Conservation (phyloP, 1,140 invertebrate species). For the Leptopilina clavipes region DNA sequence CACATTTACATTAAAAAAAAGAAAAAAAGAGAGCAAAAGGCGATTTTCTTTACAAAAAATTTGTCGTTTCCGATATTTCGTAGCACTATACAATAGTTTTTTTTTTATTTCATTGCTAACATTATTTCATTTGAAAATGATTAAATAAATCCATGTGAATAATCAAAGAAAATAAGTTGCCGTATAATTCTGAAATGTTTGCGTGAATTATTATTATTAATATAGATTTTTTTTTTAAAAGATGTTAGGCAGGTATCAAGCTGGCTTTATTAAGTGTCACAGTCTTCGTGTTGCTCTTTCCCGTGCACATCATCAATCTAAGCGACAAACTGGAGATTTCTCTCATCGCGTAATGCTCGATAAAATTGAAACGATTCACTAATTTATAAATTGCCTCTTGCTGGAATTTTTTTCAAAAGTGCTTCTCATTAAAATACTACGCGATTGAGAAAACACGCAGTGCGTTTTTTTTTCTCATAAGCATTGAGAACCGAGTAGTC, state of each 20-base stretch:
- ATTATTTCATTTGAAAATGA: background rate
- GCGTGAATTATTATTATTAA: background rate
- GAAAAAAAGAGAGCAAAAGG: background rate
- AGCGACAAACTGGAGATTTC: conserved; percentile 18
- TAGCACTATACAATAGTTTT: conserved; percentile 8
- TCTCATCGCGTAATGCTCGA: conserved; percentile 15
- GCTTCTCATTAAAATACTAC: conserved; percentile 30
- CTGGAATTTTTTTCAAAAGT: conserved; percentile 21
- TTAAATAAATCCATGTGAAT: conserved; percentile 4
- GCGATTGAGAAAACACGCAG: conserved; percentile 21
- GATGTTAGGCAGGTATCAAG: conserved; percentile 73
- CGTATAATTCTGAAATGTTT: background rate
- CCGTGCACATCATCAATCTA: conserved; percentile 10
- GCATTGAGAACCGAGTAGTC: conserved; percentile 31
- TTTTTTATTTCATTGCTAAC: background rate
- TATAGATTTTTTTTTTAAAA: conserved; percentile 13
- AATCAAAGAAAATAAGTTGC: background rate
- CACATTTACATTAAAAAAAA: background rate
- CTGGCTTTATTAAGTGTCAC: conserved; percentile 62
- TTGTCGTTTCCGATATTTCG: conserved; percentile 12
- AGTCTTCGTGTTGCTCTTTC: conserved; percentile 44
- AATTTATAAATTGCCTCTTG: conserved; percentile 9
- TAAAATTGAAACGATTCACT: conserved; percentile 23
- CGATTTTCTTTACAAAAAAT: conserved; percentile 10
- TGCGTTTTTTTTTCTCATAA: conserved; percentile 21